A percentile compares a stretch with the other conserved stretches of the same genome.
These are phyloP conservation scores for Drosophila varians DNA, from an alignment of 1,140 invertebrate genomes.

Conservation along the genomic window DNA sequence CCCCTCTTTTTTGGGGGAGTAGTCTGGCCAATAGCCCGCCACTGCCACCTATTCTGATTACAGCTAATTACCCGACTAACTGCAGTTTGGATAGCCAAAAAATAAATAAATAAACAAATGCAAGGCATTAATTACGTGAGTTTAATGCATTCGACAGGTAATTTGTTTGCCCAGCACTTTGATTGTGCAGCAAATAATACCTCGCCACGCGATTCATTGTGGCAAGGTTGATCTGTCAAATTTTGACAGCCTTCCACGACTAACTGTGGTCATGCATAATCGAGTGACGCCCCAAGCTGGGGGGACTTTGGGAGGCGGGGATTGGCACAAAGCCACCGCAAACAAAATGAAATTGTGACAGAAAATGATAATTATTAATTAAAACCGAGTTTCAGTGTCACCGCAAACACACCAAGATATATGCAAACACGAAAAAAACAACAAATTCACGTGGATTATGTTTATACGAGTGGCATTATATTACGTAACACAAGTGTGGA, in stretches of 20 bases:
- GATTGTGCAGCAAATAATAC: background rate
- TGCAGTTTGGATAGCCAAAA: slow-evolving; percentile 35
- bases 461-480: background rate
- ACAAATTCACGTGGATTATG: slow-evolving; percentile 4
- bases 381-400: slow-evolving; percentile 65
- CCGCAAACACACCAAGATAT: slow-evolving; percentile 36
- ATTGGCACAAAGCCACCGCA: slow-evolving; percentile 35
- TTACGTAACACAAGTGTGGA: background rate
- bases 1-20: slow-evolving; percentile 2
- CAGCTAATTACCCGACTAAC: slow-evolving; percentile 39
- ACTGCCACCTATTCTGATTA: too few species aligned
- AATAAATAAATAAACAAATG: slow-evolving; percentile 39
- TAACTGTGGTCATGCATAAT: slow-evolving; percentile 31
- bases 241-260: slow-evolving; percentile 25
- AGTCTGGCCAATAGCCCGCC: slow-evolving; percentile 43
- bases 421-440: slow-evolving; percentile 6
- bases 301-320: background rate
- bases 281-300: background rate
- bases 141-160: slow-evolving; percentile 37
- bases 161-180: slow-evolving; percentile 39
- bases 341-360: slow-evolving; percentile 37
- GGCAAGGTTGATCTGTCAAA: slow-evolving; percentile 37
- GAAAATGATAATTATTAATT: slow-evolving; percentile 70
- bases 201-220: slow-evolving; percentile 9
- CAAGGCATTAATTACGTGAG: slow-evolving; percentile 27